Conservation (phyloP, 64 coral and sea anemone genomes). For the Stichodactyla mertensii region DNA sequence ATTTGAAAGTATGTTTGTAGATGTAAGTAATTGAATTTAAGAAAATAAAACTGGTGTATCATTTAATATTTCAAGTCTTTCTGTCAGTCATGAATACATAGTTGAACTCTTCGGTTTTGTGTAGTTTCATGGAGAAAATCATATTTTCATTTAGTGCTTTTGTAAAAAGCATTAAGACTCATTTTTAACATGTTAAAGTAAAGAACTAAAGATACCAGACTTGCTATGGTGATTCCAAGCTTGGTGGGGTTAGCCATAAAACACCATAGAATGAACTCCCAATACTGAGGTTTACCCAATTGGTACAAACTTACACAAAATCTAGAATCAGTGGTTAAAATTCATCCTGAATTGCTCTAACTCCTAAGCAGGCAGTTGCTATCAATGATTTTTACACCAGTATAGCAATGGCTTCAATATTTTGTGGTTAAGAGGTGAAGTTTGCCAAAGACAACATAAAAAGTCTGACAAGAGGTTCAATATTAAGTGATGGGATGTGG, state of each 20-base stretch:
- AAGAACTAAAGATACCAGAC: not conserved
- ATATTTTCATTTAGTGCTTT: not conserved
- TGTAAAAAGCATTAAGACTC: not conserved
- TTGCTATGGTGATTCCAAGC: not conserved
- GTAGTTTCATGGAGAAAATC: not conserved
- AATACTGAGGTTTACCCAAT: slow-evolving; percentile 14
- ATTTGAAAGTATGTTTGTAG: not conserved
- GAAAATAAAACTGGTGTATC: not conserved
- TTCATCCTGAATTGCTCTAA: slow-evolving; percentile 8
- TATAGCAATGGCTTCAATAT: slow-evolving; percentile 20
- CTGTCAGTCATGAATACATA: not conserved
- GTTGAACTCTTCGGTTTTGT: not conserved
- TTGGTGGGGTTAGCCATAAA: slow-evolving; percentile 6
- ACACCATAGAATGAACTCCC: slow-evolving; percentile 13
- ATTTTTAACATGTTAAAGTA: not conserved
- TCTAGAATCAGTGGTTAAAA: slow-evolving; percentile 18
- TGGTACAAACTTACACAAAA: slow-evolving; percentile 7
- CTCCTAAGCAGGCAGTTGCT: not conserved
- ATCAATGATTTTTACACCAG: slow-evolving; percentile 39
- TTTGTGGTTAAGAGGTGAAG: slow-evolving; percentile 57
- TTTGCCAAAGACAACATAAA: slow-evolving; percentile 33
- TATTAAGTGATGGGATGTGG: slow-evolving; percentile 49
- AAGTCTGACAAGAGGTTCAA: slow-evolving; percentile 26
- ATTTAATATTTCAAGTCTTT: not conserved
- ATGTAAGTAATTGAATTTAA: not conserved